phyloP scores from a whole-genome alignment of 64 coral and sea anemone species.

The Cladopsammia gracilis region DNA sequence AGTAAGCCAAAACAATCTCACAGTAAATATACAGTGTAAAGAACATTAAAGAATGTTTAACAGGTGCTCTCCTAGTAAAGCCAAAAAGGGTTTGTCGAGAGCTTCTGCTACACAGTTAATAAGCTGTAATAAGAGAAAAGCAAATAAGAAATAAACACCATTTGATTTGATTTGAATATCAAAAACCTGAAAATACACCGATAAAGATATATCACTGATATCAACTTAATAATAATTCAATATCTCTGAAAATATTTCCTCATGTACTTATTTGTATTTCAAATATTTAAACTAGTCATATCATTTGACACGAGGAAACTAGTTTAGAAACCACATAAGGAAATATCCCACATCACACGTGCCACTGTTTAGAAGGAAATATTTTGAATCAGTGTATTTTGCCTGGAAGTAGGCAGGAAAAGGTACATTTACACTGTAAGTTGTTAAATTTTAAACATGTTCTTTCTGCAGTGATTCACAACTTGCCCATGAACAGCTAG shows the following conservation, averaged over 20 bases:
- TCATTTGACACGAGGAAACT: background rate
- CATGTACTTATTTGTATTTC: background rate
- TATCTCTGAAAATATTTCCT: conserved; percentile 18
- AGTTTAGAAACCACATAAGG: background rate
- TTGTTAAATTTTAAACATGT: background rate
- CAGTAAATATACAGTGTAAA: no score
- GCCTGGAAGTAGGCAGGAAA: background rate
- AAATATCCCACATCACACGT: no score
- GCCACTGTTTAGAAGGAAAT: background rate
- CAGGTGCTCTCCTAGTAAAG: no score
- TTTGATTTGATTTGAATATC: no score
- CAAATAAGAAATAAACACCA: no score
- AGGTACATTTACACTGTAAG: background rate
- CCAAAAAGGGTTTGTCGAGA: no score
- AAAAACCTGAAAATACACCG: no score
- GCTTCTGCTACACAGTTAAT: no score
- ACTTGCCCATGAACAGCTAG: no score
- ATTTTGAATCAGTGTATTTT: background rate
- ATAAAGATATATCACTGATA: background rate
- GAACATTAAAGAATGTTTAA: no score
- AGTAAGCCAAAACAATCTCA: no score
- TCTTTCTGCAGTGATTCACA: background rate
- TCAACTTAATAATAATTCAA: background rate
- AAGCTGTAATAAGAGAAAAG: no score
- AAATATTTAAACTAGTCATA: background rate